phyloP scores from a whole-genome alignment of 2,888 invertebrate species.

The Tuta absoluta region DNA sequence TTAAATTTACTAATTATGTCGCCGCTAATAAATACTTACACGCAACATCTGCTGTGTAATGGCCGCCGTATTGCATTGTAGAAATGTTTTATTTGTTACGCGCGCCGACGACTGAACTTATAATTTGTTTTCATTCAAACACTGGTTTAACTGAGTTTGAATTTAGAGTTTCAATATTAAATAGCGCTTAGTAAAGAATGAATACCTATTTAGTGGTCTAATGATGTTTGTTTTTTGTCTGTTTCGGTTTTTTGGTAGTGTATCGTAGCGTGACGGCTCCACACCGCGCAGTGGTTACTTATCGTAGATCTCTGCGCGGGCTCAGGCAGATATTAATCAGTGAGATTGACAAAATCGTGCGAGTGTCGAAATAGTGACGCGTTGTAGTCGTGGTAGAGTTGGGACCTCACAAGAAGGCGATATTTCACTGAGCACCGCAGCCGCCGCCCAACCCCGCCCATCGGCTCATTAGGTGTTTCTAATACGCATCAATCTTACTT shows the following conservation, averaged over 20 bases:
- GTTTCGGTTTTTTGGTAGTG: conserved; percentile 7
- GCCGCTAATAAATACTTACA: conserved; percentile 74
- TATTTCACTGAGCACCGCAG: conserved; percentile 68
- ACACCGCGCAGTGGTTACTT: conserved; percentile 46
- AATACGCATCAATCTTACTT: conserved; percentile 71
- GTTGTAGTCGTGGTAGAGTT: conserved; percentile 53
- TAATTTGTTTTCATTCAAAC: conserved; percentile 65
- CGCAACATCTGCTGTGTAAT: conserved; percentile 74
- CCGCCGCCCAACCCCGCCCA: conserved; percentile 67
- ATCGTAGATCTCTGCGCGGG: conserved; percentile 60
- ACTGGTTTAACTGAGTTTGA: conserved; percentile 46
- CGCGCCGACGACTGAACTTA: conserved; percentile 53
- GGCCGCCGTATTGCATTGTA: conserved; percentile 57
- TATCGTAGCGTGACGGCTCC: conserved; percentile 41
- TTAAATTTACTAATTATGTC: conserved; percentile 76
- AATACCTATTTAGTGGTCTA: conserved; percentile 4
- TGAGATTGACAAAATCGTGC: conserved; percentile 76
- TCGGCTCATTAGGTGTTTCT: conserved; percentile 73
- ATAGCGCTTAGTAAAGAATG: conserved; percentile 13
- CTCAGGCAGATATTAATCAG: conserved; percentile 67
- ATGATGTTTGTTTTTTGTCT: conserved; percentile 11
- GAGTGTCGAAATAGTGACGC: conserved; percentile 77
- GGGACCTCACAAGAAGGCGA: conserved; percentile 76
- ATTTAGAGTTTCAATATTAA: conserved; percentile 16
- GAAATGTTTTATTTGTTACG: conserved; percentile 66